Evolutionary conservation across 2,113 vertebrate genomes (phyloP).

Genomic region (Butorides virescens): DNA sequence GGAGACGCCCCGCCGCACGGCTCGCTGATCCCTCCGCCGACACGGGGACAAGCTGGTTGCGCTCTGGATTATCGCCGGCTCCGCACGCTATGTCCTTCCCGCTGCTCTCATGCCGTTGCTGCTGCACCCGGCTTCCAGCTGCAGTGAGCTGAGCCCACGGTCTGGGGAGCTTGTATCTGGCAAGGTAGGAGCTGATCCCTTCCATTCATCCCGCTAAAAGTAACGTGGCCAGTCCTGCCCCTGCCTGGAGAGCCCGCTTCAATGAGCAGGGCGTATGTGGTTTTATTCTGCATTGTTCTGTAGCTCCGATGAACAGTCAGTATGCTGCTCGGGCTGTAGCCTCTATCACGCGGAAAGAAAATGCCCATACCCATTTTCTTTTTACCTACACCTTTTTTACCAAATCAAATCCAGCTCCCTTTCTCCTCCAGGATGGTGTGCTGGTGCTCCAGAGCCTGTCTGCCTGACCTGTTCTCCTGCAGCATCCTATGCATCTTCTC

Average conservation of each 20-base stretch:
- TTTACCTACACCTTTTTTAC: background rate
- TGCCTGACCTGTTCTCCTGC: background rate
- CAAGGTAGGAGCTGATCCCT: conserved; percentile 37
- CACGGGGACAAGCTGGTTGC: background rate
- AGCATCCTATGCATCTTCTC: background rate
- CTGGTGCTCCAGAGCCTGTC: background rate
- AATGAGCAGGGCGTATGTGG: background rate
- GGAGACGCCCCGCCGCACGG: background rate
- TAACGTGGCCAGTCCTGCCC: background rate
- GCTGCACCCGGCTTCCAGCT: background rate
- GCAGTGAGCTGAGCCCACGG: background rate
- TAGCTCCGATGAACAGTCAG: background rate
- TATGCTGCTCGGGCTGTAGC: background rate
- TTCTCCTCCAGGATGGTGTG: background rate
- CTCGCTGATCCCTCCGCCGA: background rate
- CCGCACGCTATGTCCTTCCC: background rate
- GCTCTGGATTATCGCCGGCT: conserved; percentile 2
- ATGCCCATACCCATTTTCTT: background rate
- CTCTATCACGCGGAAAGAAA: background rate
- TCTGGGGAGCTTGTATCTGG: background rate
- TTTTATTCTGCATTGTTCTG: background rate
- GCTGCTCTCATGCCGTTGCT: background rate
- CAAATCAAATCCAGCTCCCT: background rate
- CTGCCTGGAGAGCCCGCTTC: background rate
- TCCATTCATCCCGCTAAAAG: background rate